Conservation (phyloP, 1,140 invertebrate genomes). For the Danaus plexippus region DNA sequence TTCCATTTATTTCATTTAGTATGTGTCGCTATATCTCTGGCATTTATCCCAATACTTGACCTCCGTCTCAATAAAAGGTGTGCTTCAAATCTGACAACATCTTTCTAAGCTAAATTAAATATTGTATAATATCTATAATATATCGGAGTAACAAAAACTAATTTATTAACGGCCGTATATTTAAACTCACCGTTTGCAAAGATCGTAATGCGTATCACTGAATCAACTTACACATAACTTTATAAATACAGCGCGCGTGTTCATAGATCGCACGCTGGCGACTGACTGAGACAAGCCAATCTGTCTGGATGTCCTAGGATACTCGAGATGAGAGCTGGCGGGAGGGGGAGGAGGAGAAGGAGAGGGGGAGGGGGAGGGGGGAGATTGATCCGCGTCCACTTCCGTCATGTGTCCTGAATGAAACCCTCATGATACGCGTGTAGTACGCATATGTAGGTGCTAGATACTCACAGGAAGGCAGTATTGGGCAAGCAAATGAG, state of each 20-base stretch:
- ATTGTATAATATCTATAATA: too few species aligned
- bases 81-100: too few species aligned
- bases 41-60: too few species aligned
- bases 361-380: slow-evolving; percentile 28
- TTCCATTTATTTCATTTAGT: too few species aligned
- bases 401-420: slow-evolving; percentile 59
- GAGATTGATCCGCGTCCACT: slow-evolving; percentile 57
- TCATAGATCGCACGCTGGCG: slow-evolving; percentile 28
- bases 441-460: slow-evolving; percentile 16
- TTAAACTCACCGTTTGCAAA: slow-evolving; percentile 20
- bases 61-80: too few species aligned
- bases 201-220: slow-evolving; percentile 24
- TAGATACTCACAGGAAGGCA: slow-evolving; percentile 6
- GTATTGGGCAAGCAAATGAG: too few species aligned
- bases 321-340: slow-evolving; percentile 26
- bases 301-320: slow-evolving; percentile 43
- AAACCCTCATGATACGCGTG: slow-evolving; percentile 25
- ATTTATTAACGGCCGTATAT: neutral
- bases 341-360: slow-evolving; percentile 13
- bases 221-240: slow-evolving; percentile 30
- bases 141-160: too few species aligned
- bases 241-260: slow-evolving; percentile 41
- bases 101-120: too few species aligned
- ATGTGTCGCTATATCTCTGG: too few species aligned
- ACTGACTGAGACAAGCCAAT: slow-evolving; percentile 35